Evolutionary conservation across 2,888 invertebrate species (phyloP).

Genomic region (Drosophila atripex): DNA sequence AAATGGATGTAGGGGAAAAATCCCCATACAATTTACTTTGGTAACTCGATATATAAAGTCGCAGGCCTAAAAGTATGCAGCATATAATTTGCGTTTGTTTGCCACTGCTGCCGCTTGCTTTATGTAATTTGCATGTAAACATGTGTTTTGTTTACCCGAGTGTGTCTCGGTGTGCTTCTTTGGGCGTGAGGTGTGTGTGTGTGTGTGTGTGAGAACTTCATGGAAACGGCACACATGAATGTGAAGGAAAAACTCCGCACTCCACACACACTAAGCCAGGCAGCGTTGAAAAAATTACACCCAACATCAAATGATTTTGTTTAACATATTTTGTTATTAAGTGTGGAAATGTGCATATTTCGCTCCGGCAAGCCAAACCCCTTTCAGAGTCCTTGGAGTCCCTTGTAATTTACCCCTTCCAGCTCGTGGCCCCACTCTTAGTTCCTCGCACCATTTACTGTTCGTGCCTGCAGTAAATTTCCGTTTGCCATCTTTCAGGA

Average conservation of each 20-base stretch:
- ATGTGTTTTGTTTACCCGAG: slow-evolving; percentile 68
- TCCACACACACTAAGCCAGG: slow-evolving; percentile 4
- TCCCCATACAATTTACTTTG: slow-evolving; percentile 61
- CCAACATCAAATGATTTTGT: slow-evolving; percentile 79
- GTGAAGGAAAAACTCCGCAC: slow-evolving; percentile 15
- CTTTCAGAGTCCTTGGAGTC: slow-evolving; percentile 5
- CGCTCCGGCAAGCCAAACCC: slow-evolving; percentile 42
- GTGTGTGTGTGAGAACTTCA: slow-evolving; percentile 38
- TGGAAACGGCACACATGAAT: slow-evolving; percentile 21
- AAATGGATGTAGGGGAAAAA: slow-evolving; percentile 61
- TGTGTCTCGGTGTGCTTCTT: slow-evolving; percentile 38
- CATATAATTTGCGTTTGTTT: slow-evolving; percentile 74
- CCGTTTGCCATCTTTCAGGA: slow-evolving; percentile 73
- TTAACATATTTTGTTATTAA: slow-evolving; percentile 80
- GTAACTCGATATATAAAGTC: slow-evolving; percentile 57
- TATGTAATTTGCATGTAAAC: slow-evolving; percentile 80
- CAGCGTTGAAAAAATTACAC: slow-evolving; percentile 51
- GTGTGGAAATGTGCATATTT: slow-evolving; percentile 79
- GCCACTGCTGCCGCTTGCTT: slow-evolving; percentile 63
- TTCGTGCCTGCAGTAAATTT: slow-evolving; percentile 79
- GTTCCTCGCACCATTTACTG: slow-evolving; percentile 29
- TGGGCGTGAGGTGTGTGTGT: slow-evolving; percentile 1
- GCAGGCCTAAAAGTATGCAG: slow-evolving; percentile 70
- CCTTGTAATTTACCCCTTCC: slow-evolving; percentile 5
- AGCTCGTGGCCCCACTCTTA: neutral